Conservation (phyloP, 2,113 vertebrate genomes). For the Sigmodon hispidus region DNA sequence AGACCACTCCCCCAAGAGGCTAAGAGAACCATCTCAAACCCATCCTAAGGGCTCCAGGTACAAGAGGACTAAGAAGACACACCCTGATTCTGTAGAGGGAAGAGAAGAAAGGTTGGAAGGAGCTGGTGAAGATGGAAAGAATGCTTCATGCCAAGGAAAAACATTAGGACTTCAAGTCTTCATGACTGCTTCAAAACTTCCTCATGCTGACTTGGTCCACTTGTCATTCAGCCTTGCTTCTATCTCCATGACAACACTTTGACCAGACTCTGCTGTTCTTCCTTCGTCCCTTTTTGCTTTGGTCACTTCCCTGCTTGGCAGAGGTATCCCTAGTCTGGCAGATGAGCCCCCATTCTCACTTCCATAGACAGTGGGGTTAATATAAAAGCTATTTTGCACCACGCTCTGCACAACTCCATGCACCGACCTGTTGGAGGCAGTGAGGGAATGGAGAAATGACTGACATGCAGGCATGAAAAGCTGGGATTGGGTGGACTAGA, state of each 20-base stretch:
- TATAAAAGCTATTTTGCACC: too few relatives aligned
- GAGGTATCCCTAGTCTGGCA: background rate
- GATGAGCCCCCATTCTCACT: rapidly evolving
- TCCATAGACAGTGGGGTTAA: background rate
- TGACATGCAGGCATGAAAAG: background rate
- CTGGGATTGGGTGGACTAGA: background rate
- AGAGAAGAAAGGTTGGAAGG: too few relatives aligned
- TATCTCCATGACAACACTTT: background rate
- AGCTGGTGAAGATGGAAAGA: background rate
- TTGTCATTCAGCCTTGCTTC: background rate
- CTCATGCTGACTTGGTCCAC: background rate
- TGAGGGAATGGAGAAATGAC: background rate
- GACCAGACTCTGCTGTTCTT: background rate
- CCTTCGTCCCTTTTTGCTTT: background rate
- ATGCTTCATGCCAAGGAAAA: background rate
- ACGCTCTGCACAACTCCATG: background rate
- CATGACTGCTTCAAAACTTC: background rate
- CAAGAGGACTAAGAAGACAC: too few relatives aligned
- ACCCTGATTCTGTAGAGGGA: rapidly evolving
- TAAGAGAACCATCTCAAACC: too few relatives aligned
- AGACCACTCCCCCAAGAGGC: background rate
- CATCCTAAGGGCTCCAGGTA: rapidly evolving
- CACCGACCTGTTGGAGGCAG: background rate
- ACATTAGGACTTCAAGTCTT: too few relatives aligned
- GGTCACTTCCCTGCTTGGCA: background rate